These are phyloP conservation scores for Mercenaria mercenaria DNA, from an alignment of 1,140 invertebrate genomes.

Conservation along the genomic window DNA sequence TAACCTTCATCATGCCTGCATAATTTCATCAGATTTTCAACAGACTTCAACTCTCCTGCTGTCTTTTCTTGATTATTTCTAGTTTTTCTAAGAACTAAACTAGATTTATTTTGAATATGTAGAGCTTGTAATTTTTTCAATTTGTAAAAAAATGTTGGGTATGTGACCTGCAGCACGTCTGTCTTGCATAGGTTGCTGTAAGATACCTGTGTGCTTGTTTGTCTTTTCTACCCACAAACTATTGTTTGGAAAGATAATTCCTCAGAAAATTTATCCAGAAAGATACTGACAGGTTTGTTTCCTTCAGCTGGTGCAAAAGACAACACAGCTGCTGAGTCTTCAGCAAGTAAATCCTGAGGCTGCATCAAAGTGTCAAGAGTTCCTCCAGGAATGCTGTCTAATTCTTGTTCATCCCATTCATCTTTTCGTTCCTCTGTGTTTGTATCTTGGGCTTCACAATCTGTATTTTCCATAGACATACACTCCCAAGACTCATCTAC, in stretches of 20 bases:
- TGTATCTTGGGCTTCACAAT: not conserved
- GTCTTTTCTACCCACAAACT: slow-evolving; percentile 21
- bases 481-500: slow-evolving; percentile 5
- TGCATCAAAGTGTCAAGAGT: slow-evolving; percentile 38
- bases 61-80: not conserved
- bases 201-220: not conserved
- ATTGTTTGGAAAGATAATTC: slow-evolving; percentile 53
- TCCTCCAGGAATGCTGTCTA: slow-evolving; percentile 13
- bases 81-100: slow-evolving; percentile 36
- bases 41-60: not conserved
- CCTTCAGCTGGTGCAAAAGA: slow-evolving; percentile 58
- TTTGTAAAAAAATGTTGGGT: slow-evolving; percentile 54
- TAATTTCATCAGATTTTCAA: slow-evolving; percentile 8
- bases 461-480: not conserved
- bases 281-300: slow-evolving; percentile 47
- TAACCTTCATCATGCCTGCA: slow-evolving; percentile 53
- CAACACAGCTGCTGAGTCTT: not conserved
- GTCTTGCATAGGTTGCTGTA: slow-evolving; percentile 23
- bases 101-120: slow-evolving; percentile 31
- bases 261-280: slow-evolving; percentile 52
- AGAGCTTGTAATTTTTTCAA: slow-evolving; percentile 15
- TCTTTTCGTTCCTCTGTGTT: slow-evolving; percentile 15
- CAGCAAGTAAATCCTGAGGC: not conserved
- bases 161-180: slow-evolving; percentile 46
- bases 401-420: slow-evolving; percentile 24